These are phyloP conservation scores for Hirudinaria manillensis DNA, from an alignment of 2,888 invertebrate genomes.

Conservation along the genomic window DNA sequence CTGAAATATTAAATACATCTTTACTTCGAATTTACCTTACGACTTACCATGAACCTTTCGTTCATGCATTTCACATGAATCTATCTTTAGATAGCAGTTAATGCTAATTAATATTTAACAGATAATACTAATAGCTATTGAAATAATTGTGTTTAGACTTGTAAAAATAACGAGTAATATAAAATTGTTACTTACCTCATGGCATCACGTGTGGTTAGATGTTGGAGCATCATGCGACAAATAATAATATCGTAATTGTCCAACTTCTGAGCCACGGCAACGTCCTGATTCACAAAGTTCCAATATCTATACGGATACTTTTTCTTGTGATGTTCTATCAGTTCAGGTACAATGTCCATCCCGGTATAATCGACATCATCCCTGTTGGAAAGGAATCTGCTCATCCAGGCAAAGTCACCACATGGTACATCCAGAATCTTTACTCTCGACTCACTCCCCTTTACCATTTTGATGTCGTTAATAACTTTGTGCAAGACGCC, in stretches of 20 bases:
- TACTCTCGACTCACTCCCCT: conserved; percentile 5
- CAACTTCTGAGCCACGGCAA: conserved; percentile 26
- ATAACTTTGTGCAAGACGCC: conserved; percentile 33
- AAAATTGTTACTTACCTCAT: neutral
- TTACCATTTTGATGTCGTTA: conserved; percentile 30
- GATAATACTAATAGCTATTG: no score
- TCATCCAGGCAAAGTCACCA: conserved; percentile 40
- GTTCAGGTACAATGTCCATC: conserved; percentile 38
- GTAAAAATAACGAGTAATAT: no score
- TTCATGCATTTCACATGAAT: no score
- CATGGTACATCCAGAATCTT: conserved; percentile 38
- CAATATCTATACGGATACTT: conserved; percentile 22
- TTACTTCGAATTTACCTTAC: neutral
- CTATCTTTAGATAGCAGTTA: no score
- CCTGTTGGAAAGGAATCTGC: conserved; percentile 34
- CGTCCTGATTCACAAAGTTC: conserved; percentile 33
- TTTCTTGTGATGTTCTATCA: conserved; percentile 36
- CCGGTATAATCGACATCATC: conserved; percentile 38
- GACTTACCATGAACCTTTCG: no score
- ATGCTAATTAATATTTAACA: no score
- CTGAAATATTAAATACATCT: conserved; percentile 10
- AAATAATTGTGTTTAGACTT: no score
- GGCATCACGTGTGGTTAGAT: conserved; percentile 34
- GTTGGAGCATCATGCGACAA: conserved; percentile 37
- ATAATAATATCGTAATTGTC: conserved; percentile 36